These are phyloP conservation scores for Campoletis raptor DNA, from an alignment of 2,888 invertebrate species.

Conservation along the genomic window DNA sequence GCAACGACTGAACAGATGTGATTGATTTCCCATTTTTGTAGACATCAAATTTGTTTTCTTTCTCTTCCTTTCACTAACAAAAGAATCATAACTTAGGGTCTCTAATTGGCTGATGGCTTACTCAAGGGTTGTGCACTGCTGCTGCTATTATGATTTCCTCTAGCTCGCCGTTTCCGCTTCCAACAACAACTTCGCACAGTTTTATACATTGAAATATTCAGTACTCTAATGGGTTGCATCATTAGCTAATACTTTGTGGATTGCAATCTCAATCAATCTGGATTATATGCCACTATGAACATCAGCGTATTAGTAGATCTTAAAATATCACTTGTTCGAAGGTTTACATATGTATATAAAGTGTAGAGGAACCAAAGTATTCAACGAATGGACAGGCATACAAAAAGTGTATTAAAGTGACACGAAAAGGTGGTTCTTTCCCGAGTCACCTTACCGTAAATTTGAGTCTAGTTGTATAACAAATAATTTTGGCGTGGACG, in stretches of 20 bases:
- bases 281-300: not conserved
- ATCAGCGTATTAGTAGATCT: not conserved
- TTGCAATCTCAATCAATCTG: not conserved
- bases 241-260: not conserved
- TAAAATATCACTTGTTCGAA: not conserved
- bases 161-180: not conserved
- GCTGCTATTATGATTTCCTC: not conserved
- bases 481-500: conserved; percentile 65
- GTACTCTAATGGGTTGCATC: not conserved
- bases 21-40: not conserved
- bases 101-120: not conserved
- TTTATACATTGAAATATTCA: not conserved
- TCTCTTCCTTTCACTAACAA: not conserved
- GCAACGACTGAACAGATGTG: not conserved
- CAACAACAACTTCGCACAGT: not conserved
- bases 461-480: conserved; percentile 54
- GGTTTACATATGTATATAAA: not conserved
- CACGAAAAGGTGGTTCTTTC: not conserved
- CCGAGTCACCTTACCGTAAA: conserved; percentile 31
- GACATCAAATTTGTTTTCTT: not conserved
- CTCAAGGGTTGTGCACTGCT: not conserved
- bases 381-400: not conserved
- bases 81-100: not conserved
- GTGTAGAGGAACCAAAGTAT: not conserved
- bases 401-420: not conserved